Conservation (phyloP, 2,797 vertebrate genomes). For the Coregonus ussuriensis region DNA sequence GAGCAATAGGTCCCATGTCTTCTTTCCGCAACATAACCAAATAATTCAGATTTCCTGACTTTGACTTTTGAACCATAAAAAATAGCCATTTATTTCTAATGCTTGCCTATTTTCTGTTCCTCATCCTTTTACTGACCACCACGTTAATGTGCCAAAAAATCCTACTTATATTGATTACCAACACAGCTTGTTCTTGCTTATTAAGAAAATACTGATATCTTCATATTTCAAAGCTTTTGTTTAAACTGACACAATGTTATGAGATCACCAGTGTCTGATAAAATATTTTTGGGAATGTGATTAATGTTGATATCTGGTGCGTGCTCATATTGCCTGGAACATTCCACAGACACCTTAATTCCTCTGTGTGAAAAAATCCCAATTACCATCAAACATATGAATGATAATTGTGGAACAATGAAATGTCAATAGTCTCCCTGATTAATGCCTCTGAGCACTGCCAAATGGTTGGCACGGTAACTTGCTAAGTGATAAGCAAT, state of each 20-base stretch:
- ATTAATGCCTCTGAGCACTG: constrained; percentile 76
- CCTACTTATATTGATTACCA: constrained; percentile 45
- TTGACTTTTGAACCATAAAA: not conserved
- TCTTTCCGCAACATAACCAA: not conserved
- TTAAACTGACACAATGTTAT: constrained; percentile 45
- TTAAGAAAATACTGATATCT: constrained; percentile 39
- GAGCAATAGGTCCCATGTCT: not conserved
- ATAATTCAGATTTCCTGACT: not conserved
- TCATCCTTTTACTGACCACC: not conserved
- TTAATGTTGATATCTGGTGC: constrained; percentile 74
- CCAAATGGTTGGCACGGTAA: constrained; percentile 72
- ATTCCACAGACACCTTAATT: constrained; percentile 71
- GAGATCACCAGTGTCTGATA: constrained; percentile 58
- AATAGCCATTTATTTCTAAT: not conserved
- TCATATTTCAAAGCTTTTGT: constrained; percentile 46
- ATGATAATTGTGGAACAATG: constrained; percentile 80
- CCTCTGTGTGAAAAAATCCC: constrained; percentile 70
- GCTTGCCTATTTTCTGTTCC: not conserved
- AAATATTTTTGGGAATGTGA: constrained; percentile 68
- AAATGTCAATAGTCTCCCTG: constrained; percentile 77
- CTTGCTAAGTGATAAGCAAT: constrained; percentile 78
- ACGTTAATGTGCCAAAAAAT: constrained; percentile 32
- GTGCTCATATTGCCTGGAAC: constrained; percentile 68
- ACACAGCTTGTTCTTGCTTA: constrained; percentile 39
- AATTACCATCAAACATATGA: constrained; percentile 80